These are phyloP conservation scores for Pseudococcus viburni DNA, from an alignment of 2,888 invertebrate genomes.

Conservation along the genomic window DNA sequence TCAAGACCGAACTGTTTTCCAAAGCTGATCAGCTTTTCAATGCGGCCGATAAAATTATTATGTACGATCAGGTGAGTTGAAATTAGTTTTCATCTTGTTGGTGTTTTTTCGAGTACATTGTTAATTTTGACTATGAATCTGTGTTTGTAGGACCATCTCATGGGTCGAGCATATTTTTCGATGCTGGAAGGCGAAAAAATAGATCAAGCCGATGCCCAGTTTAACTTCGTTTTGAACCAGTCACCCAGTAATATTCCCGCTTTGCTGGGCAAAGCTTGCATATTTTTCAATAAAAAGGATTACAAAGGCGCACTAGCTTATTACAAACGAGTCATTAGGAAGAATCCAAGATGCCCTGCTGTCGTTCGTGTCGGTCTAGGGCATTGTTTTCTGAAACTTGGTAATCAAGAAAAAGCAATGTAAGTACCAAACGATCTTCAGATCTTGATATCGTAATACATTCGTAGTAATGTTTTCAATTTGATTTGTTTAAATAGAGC, in stretches of 20 bases:
- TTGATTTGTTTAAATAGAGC: conserved; percentile 71
- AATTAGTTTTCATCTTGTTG: not conserved
- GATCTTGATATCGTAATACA: too few relatives aligned
- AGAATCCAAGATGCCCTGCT: conserved; percentile 97
- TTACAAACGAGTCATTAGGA: conserved; percentile 96
- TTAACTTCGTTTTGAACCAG: conserved; percentile 98
- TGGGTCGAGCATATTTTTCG: conserved; percentile 98
- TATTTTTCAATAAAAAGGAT: conserved; percentile 97
- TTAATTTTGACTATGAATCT: not conserved
- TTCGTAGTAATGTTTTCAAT: too few relatives aligned
- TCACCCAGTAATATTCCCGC: conserved; percentile 97
- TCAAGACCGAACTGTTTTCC: conserved; percentile 92
- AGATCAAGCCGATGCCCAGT: conserved; percentile 99
- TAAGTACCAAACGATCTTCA: conserved; percentile 70
- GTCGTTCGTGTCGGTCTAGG: conserved; percentile 98
- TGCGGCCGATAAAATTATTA: conserved; percentile 98
- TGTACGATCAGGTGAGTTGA: conserved; percentile 93
- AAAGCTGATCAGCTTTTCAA: conserved; percentile 98
- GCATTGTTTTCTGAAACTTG: conserved; percentile 97
- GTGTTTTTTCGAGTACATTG: not conserved
- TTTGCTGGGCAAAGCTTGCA: conserved; percentile 97
- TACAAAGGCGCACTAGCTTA: conserved; percentile 95
- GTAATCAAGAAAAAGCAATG: conserved; percentile 95
- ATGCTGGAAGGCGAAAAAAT: conserved; percentile 98
- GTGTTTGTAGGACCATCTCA: conserved; percentile 86